phyloP scores from a whole-genome alignment of 2,888 invertebrate genomes.

The Dusona sp. region DNA sequence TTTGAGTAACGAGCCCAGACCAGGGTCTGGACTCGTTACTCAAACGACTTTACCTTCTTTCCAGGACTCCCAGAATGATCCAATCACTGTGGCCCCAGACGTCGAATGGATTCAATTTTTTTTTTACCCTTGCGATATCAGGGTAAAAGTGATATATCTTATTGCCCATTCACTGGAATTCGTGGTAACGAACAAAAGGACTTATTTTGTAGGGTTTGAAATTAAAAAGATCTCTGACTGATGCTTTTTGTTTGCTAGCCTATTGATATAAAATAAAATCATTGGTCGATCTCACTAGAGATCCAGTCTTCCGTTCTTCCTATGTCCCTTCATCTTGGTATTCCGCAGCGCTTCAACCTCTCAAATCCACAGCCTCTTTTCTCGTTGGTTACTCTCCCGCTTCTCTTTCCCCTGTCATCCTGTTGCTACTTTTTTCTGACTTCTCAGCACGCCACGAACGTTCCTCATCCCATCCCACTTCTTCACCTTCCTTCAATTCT shows the following conservation, averaged over 20 bases:
- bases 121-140: too few relatives aligned
- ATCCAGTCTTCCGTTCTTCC: constrained; percentile 2
- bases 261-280: constrained; percentile 22
- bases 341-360: constrained; percentile 24
- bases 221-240: not conserved
- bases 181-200: not conserved
- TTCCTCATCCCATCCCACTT: constrained; percentile 30
- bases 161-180: not conserved
- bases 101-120: constrained; percentile 9
- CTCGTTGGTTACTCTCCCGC: constrained; percentile 16
- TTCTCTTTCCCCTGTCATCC: constrained; percentile 32
- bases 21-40: constrained; percentile 29
- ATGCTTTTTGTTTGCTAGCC: not conserved
- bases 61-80: constrained; percentile 31
- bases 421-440: constrained; percentile 39
- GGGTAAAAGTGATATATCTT: not conserved
- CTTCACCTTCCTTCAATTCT: constrained; percentile 49
- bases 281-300: not conserved
- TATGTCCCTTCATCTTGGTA: constrained; percentile 32
- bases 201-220: not conserved
- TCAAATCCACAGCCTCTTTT: constrained; percentile 36
- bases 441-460: constrained; percentile 30
- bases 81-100: constrained; percentile 19
- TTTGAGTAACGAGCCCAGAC: too few relatives aligned
- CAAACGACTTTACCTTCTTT: too few relatives aligned